These are phyloP conservation scores for Hyles euphorbiae DNA, from an alignment of 1,140 invertebrate species.

Conservation along the genomic window DNA sequence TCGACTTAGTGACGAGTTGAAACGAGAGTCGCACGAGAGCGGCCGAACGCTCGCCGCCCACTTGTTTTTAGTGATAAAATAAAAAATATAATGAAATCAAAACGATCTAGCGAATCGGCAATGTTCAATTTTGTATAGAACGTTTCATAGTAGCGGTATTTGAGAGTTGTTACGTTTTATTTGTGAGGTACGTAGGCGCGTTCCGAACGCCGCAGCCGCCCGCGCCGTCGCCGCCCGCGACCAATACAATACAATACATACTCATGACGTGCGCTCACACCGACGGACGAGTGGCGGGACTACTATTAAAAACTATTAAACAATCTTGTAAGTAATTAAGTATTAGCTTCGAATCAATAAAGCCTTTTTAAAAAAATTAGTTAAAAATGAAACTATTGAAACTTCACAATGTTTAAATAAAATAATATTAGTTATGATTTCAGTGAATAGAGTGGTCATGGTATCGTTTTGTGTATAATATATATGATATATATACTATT, in stretches of 20 bases:
- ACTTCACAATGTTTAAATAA: slow-evolving; percentile 65
- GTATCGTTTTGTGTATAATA: slow-evolving; percentile 68
- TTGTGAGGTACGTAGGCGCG: slow-evolving; percentile 43
- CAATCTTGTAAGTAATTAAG: slow-evolving; percentile 74
- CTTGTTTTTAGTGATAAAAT: slow-evolving; percentile 61
- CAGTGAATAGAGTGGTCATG: slow-evolving; percentile 63
- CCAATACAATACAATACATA: slow-evolving; percentile 7
- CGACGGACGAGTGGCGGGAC: slow-evolving; percentile 34
- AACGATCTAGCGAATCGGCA: slow-evolving; percentile 69
- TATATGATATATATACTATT: slow-evolving; percentile 46
- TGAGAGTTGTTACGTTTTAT: slow-evolving; percentile 69
- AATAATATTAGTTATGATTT: slow-evolving; percentile 66
- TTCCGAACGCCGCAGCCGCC: slow-evolving; percentile 13
- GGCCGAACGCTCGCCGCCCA: slow-evolving; percentile 56
- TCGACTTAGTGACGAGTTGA: slow-evolving; percentile 55
- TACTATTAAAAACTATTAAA: slow-evolving; percentile 60
- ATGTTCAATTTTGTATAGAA: slow-evolving; percentile 75
- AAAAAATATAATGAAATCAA: slow-evolving; percentile 50
- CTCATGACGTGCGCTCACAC: slow-evolving; percentile 3
- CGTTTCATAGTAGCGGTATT: slow-evolving; percentile 72
- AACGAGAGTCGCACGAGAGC: slow-evolving; percentile 33
- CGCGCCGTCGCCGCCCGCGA: slow-evolving; percentile 20
- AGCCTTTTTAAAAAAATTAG: slow-evolving; percentile 72
- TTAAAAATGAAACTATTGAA: slow-evolving; percentile 70
- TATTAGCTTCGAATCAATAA: slow-evolving; percentile 74